These are phyloP conservation scores for Corythoichthys haematopterus DNA, from an alignment of 2,113 vertebrate genomes.

Conservation along the genomic window DNA sequence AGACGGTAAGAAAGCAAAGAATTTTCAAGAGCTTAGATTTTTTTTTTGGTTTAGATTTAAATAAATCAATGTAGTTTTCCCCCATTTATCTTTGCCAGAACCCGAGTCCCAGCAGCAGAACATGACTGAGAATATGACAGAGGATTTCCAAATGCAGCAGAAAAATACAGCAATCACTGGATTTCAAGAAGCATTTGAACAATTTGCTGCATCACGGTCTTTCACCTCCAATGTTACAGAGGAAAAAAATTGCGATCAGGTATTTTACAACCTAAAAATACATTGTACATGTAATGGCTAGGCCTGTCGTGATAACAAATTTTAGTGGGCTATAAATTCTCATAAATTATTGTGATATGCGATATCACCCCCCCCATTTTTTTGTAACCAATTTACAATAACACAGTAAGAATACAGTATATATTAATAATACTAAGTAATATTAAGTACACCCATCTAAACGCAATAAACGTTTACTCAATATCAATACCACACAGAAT, in stretches of 20 bases:
- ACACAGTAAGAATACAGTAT: too few relatives aligned
- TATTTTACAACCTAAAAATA: conserved; percentile 12
- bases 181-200: conserved; percentile 80
- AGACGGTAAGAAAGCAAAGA: conserved; percentile 49
- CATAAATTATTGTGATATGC: too few relatives aligned
- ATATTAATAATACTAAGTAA: too few relatives aligned
- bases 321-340: too few relatives aligned
- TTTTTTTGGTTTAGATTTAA: neutral
- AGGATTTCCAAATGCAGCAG: conserved; percentile 54
- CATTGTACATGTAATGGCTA: neutral
- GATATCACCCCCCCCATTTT: too few relatives aligned
- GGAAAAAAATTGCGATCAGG: conserved; percentile 35
- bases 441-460: too few relatives aligned
- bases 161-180: conserved; percentile 59
- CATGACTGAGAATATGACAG: conserved; percentile 5
- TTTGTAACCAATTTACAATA: too few relatives aligned
- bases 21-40: neutral
- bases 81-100: conserved; percentile 14
- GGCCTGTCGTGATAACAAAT: too few relatives aligned
- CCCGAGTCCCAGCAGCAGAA: conserved; percentile 24
- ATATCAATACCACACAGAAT: too few relatives aligned
- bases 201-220: conserved; percentile 61
- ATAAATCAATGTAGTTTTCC: neutral
- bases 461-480: too few relatives aligned
- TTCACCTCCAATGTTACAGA: neutral